Conservation (phyloP, 2,797 vertebrate species). For the Mus caroli region DNA sequence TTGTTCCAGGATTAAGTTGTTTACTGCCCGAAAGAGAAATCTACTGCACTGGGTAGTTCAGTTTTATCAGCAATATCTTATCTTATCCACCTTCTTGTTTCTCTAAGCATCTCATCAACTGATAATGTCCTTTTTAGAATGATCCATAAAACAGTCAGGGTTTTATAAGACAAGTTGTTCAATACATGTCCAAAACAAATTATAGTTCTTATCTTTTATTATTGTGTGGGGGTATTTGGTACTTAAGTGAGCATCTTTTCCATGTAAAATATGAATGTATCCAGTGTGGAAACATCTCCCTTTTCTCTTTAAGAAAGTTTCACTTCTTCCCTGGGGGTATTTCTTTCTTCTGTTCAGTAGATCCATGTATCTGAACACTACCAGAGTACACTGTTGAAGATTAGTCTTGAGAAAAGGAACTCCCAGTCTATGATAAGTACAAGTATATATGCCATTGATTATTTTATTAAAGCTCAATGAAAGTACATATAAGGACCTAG, state of each 20-base stretch:
- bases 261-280: neutral
- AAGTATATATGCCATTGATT: neutral
- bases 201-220: neutral
- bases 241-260: neutral
- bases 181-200: conserved; percentile 15
- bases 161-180: conserved; percentile 71
- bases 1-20: neutral
- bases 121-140: conserved; percentile 56
- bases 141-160: conserved; percentile 37
- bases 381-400: neutral
- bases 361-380: neutral
- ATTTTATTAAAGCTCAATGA: neutral
- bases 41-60: neutral
- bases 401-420: neutral
- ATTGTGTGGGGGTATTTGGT: neutral
- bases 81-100: conserved; percentile 24
- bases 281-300: rapidly evolving
- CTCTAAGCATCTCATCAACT: conserved; percentile 54
- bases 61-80: conserved; percentile 44
- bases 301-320: rapidly evolving
- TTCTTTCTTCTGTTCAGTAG: neutral
- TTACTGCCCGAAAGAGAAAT: conserved; percentile 8
- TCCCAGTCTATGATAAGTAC: neutral
- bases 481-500: neutral
- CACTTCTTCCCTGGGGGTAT: no score